These are phyloP conservation scores for Pristionchus exspectatus DNA, from an alignment of 2,888 invertebrate species.

Conservation along the genomic window DNA sequence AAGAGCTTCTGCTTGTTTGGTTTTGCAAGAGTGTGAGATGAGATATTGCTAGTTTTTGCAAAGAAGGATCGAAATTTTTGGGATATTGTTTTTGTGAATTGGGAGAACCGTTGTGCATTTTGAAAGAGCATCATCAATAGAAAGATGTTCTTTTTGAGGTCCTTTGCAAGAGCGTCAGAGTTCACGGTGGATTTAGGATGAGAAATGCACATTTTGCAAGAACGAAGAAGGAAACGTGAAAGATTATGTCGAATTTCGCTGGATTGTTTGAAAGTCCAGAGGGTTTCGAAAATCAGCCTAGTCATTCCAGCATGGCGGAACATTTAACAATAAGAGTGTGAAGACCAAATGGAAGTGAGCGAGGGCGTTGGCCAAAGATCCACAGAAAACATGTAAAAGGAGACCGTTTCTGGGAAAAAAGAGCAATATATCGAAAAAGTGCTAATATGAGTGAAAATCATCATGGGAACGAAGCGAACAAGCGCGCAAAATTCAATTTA, in stretches of 20 bases:
- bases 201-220: too few relatives aligned
- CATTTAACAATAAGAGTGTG: background rate
- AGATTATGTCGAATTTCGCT: too few relatives aligned
- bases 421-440: background rate
- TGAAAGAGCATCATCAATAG: background rate
- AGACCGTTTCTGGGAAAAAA: background rate
- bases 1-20: background rate
- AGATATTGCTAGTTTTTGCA: too few relatives aligned
- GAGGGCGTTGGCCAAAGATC: background rate
- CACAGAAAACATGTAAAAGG: background rate
- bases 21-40: background rate
- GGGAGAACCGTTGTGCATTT: background rate
- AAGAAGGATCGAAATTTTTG: background rate
- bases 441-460: background rate
- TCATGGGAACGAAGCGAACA: background rate
- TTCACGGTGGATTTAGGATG: too few relatives aligned
- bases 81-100: background rate
- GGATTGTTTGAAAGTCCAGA: too few relatives aligned
- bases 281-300: too few relatives aligned
- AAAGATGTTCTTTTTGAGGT: background rate
- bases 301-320: background rate
- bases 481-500: constrained; percentile 5
- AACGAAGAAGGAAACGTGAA: too few relatives aligned
- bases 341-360: background rate
- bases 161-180: too few relatives aligned